Evolutionary conservation across 2,113 vertebrate genomes (phyloP).

Genomic region (Numida meleagris): DNA sequence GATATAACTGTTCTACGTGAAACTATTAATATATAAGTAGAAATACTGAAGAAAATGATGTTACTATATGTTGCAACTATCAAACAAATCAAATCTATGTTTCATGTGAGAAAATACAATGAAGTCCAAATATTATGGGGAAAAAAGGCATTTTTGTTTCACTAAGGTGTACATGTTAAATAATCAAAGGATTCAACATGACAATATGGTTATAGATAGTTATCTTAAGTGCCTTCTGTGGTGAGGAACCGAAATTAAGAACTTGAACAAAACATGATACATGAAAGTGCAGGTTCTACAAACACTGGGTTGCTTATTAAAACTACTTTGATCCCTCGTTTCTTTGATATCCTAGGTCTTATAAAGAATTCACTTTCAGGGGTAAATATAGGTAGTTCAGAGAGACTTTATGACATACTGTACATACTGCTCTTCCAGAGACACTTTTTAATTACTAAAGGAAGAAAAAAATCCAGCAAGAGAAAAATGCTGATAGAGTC

Average conservation of each 20-base stretch:
- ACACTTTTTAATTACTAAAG: constrained; percentile 95
- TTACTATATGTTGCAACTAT: neutral
- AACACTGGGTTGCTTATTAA: constrained; percentile 99
- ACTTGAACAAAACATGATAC: constrained; percentile 87
- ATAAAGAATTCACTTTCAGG: constrained; percentile 99
- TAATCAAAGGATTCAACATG: constrained; percentile 92
- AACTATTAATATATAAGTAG: neutral
- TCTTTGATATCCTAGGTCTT: constrained; percentile 98
- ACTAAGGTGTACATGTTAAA: constrained; percentile 88
- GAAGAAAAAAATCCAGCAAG: constrained; percentile 72
- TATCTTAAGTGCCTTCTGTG: constrained; percentile 90
- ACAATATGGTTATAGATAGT: constrained; percentile 92
- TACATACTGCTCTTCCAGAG: constrained; percentile 86
- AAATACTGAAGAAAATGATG: constrained; percentile 19
- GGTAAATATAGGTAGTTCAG: constrained; percentile 99
- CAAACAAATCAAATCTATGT: constrained; percentile 55
- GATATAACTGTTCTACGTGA: neutral
- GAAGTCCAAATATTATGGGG: constrained; percentile 75
- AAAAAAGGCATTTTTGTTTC: constrained; percentile 78
- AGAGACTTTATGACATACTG: constrained; percentile 93
- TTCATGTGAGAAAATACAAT: constrained; percentile 68
- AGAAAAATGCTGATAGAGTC: constrained; percentile 68
- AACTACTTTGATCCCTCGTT: constrained; percentile 94
- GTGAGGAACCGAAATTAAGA: constrained; percentile 85
- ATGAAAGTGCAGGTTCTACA: constrained; percentile 91